A percentile compares a stretch with the other conserved stretches of the same genome.
These are phyloP conservation scores for Eristalis pertinax DNA, from an alignment of 2,888 invertebrate species.

Conservation along the genomic window DNA sequence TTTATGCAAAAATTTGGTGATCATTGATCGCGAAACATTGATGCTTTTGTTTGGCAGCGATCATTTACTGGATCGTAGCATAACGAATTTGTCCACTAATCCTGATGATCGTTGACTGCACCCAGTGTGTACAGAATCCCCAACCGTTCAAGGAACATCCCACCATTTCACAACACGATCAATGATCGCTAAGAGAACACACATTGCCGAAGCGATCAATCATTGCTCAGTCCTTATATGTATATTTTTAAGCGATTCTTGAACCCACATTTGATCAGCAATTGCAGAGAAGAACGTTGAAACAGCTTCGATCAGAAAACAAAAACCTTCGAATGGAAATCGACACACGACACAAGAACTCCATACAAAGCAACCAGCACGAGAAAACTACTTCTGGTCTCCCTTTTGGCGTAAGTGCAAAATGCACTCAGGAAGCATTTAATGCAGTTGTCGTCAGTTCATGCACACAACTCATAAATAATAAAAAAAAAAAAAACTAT, in stretches of 20 bases:
- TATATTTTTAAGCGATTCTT: background rate
- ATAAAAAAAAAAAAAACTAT: background rate
- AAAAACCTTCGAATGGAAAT: background rate
- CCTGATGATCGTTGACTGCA: background rate
- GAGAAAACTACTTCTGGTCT: background rate
- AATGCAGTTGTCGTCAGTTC: slow-evolving; percentile 2
- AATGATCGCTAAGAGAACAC: background rate
- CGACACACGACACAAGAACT: background rate
- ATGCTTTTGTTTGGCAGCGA: too few relatives aligned
- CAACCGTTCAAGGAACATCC: too few relatives aligned
- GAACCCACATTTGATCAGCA: background rate
- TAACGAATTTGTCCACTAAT: too few relatives aligned
- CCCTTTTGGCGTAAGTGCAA: background rate
- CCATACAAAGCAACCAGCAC: background rate
- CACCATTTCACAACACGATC: background rate
- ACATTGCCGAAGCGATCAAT: background rate
- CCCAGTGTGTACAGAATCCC: background rate
- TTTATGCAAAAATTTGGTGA: too few relatives aligned
- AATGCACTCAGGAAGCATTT: background rate
- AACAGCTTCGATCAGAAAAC: background rate
- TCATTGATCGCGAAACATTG: too few relatives aligned
- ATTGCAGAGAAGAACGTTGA: background rate
- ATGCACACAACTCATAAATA: slow-evolving; percentile 19
- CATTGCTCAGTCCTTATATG: background rate
- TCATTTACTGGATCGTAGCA: too few relatives aligned